phyloP scores from a whole-genome alignment of 1,140 invertebrate genomes.

The Drosophila ironensis region DNA sequence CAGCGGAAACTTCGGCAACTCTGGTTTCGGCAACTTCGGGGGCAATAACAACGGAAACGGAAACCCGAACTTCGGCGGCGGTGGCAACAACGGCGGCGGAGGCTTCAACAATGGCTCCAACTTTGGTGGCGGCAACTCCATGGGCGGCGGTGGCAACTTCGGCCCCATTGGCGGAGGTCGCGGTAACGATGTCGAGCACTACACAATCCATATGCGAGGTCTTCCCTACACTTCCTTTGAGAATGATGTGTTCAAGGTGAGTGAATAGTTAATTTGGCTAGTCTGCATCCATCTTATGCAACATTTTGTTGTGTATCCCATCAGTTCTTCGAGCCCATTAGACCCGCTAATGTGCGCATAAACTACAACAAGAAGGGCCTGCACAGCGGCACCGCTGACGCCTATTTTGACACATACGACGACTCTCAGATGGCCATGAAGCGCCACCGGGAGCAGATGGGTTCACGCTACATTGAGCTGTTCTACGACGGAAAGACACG shows the following conservation, averaged over 20 bases:
- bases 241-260: constrained; percentile 78
- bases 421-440: constrained; percentile 90
- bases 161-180: constrained; percentile 63
- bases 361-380: constrained; percentile 86
- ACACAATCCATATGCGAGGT: constrained; percentile 75
- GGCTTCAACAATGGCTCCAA: constrained; percentile 48
- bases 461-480: constrained; percentile 93
- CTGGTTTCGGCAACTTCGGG: constrained; percentile 42
- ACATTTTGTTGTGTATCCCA: neutral
- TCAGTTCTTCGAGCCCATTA: constrained; percentile 80
- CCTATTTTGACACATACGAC: constrained; percentile 90
- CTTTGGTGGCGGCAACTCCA: constrained; percentile 13
- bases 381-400: constrained; percentile 95
- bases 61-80: constrained; percentile 29
- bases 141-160: constrained; percentile 55
- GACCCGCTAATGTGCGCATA: constrained; percentile 74
- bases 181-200: constrained; percentile 62
- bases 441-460: constrained; percentile 93
- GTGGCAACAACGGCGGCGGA: constrained; percentile 30
- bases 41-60: constrained; percentile 44
- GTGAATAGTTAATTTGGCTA: neutral
- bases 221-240: constrained; percentile 78
- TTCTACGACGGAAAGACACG: constrained; percentile 80
- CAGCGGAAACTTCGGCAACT: constrained; percentile 37
- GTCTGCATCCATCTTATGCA: too few species aligned